These are phyloP conservation scores for Eubasilissa splendida DNA, from an alignment of 2,888 invertebrate species.

Conservation along the genomic window DNA sequence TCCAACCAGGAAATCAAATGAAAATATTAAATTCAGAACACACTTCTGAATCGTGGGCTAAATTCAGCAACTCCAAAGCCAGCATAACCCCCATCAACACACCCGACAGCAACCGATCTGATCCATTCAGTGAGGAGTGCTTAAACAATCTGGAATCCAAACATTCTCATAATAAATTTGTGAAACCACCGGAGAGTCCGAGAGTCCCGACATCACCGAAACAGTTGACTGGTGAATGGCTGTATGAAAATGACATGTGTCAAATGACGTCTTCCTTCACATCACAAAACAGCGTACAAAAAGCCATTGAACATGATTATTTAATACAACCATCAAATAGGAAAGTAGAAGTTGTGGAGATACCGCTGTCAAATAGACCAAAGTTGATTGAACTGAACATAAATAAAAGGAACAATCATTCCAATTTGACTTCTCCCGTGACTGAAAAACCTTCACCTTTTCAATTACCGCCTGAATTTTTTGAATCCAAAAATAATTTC, in stretches of 20 bases:
- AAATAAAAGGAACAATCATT: constrained; percentile 19
- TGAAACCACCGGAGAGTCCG: constrained; percentile 50
- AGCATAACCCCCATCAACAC: constrained; percentile 61
- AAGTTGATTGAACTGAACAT: constrained; percentile 63
- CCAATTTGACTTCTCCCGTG: constrained; percentile 32
- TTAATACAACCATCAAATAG: constrained; percentile 77
- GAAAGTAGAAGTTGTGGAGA: constrained; percentile 66
- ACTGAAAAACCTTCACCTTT: constrained; percentile 41
- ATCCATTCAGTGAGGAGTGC: constrained; percentile 71
- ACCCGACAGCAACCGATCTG: constrained; percentile 60
- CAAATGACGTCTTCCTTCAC: constrained; percentile 60
- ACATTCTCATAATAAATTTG: constrained; percentile 59
- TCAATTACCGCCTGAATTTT: constrained; percentile 46
- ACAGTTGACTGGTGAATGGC: constrained; percentile 64
- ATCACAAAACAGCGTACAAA: constrained; percentile 64
- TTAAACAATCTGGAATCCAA: constrained; percentile 67
- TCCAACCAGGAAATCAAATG: constrained; percentile 63
- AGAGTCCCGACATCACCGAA: constrained; percentile 42
- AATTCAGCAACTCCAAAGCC: constrained; percentile 54
- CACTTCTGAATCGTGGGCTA: constrained; percentile 54
- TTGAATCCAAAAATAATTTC: constrained; percentile 46
- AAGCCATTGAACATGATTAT: constrained; percentile 74
- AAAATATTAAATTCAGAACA: constrained; percentile 65
- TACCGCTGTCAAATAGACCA: constrained; percentile 60
- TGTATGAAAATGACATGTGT: constrained; percentile 69